phyloP scores from a whole-genome alignment of 2,797 vertebrate species.

The Ceyx erithaca region DNA sequence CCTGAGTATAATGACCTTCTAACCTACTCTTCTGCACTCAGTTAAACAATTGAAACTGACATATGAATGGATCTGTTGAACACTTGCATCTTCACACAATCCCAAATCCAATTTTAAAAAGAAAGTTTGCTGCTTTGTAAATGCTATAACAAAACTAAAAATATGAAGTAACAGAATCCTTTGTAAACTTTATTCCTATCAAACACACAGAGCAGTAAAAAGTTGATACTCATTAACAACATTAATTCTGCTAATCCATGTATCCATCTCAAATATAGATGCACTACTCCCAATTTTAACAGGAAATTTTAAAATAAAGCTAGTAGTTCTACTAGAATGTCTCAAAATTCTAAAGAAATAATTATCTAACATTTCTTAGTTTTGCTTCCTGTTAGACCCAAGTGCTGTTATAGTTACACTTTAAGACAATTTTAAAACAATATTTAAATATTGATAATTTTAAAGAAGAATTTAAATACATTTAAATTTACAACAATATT shows the following conservation, averaged over 20 bases:
- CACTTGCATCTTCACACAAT: not conserved
- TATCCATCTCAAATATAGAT: not conserved
- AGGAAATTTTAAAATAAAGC: not conserved
- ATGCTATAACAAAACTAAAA: not conserved
- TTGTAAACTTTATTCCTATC: not conserved
- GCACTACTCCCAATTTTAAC: not conserved
- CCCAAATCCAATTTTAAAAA: not conserved
- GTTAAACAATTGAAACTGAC: not conserved
- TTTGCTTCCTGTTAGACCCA: not conserved
- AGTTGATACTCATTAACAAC: not conserved
- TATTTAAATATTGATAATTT: too few species aligned
- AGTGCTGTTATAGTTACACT: not conserved
- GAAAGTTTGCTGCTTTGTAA: not conserved
- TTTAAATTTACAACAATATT: not conserved
- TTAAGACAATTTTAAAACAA: not conserved
- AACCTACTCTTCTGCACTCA: not conserved
- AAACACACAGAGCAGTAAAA: not conserved
- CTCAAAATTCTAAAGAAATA: not conserved
- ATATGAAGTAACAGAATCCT: not conserved
- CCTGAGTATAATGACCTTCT: not conserved
- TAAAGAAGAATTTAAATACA: too few species aligned
- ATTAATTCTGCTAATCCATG: not conserved
- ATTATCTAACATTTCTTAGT: not conserved
- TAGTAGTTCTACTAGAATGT: not conserved
- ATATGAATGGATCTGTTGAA: not conserved